Evolutionary conservation across 2,888 invertebrate genomes (phyloP), one percentile per base, ranked within the genome.

Genomic region (Dryobota labecula): DNA sequence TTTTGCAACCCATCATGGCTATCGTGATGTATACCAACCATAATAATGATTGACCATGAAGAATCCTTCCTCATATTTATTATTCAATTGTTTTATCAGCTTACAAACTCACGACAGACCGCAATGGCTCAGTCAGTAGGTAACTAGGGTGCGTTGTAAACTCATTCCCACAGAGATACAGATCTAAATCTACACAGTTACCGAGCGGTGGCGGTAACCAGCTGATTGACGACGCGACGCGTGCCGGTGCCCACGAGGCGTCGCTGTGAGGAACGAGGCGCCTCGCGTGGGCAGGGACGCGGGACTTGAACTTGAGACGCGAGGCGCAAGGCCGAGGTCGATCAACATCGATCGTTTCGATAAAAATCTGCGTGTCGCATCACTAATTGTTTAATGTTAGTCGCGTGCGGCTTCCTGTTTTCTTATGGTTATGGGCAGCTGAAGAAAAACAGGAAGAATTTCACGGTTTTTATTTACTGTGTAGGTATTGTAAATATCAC

Each of bases 121-220:
- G 20, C 45, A 24, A 30, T 49, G 2, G 43, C 36, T 77, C 24
- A 76, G 70, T 77, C 24, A 76, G 70, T 76, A 20, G 73, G 60
- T 69, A 69, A 68, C 27, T 36, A 56, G 53, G 53, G 63, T 69
- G 43, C 69, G 65, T 57, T 49, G 58, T 69, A 63, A 63, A 67
- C 66, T 11, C 63, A 72, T 80, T 82, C 82, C 63, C 78, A 80
- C 65, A 58, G 43, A 69, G 82, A 80, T 77, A 77, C 33, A 27
- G 54, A 80, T 80, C 82, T 77, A 49, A 51, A 76, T 76, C 30
- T 68, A 47, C 60, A 15, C 54, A 66, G 82, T 67, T 54, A 38
- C 62, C 47, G 63, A 38, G 60, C 60, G 53, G 20, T 18, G 54
- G 36, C 54, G 57, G 78, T 53, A 38, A 56, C 38, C 51, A 65